phyloP scores from a whole-genome alignment of 1,140 invertebrate genomes.

The Drosophila lacertosa region DNA sequence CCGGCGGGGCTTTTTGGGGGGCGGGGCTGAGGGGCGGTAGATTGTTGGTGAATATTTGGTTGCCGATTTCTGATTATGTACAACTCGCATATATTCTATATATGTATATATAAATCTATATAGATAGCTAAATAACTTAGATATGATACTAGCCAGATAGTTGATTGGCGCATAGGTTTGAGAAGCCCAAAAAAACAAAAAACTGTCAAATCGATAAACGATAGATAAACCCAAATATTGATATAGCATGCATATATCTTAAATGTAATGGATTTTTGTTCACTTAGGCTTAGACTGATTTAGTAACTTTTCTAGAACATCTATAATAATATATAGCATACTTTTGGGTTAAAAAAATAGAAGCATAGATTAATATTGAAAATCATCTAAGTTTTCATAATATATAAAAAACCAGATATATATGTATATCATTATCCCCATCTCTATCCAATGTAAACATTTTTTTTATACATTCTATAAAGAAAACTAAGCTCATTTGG shows the following conservation, averaged over 20 bases:
- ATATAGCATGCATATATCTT: no score
- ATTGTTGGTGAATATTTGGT: not conserved
- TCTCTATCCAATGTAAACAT: no score
- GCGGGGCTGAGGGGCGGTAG: not conserved
- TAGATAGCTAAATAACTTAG: slow-evolving; percentile 7
- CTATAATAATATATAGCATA: slow-evolving; percentile 6
- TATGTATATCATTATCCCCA: no score
- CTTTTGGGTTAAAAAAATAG: not conserved
- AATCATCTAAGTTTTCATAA: no score
- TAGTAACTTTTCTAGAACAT: not conserved
- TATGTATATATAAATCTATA: no score
- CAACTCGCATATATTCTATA: not conserved
- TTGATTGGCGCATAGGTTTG: not conserved
- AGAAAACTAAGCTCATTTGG: no score
- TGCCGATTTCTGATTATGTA: slow-evolving; percentile 1
- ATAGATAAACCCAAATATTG: slow-evolving; percentile 1
- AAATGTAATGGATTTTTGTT: no score
- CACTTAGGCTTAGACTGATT: no score
- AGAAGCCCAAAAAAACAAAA: not conserved
- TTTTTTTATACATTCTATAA: no score
- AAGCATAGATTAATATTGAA: no score
- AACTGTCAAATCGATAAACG: slow-evolving; percentile 8
- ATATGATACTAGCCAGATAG: slow-evolving; percentile 11
- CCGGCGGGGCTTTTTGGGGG: slow-evolving; percentile 8
- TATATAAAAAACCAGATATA: no score